These are phyloP conservation scores for Bemisia tabaci DNA, from an alignment of 1,140 invertebrate species.

Conservation along the genomic window DNA sequence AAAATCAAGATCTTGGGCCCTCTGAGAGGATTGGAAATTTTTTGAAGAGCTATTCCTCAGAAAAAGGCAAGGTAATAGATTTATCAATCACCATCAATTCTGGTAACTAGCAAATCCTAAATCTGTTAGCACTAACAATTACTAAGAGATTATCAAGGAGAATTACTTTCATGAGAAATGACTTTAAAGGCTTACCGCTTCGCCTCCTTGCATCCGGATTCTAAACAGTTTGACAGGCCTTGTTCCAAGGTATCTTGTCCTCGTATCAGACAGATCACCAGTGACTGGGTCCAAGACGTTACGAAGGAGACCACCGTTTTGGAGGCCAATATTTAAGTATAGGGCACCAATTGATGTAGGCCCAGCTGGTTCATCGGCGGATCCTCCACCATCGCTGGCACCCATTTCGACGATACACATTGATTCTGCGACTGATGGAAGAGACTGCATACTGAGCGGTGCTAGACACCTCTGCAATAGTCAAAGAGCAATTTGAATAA, in stretches of 20 bases:
- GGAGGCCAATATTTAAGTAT: conserved; percentile 94
- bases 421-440: conserved; percentile 93
- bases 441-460: conserved; percentile 86
- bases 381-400: conserved; percentile 44
- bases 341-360: conserved; percentile 50
- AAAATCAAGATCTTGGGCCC: no score
- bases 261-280: conserved; percentile 91
- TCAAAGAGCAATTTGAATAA: no score
- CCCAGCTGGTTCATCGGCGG: conserved; percentile 35
- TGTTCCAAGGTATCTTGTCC: conserved; percentile 90
- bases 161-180: no score
- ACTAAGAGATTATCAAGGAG: no score
- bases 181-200: conserved; percentile 52
- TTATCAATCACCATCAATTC: no score
- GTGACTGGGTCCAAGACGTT: conserved; percentile 94
- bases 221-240: conserved; percentile 92
- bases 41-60: no score
- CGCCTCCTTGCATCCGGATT: conserved; percentile 86
- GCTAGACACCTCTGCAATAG: conserved; percentile 63
- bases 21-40: no score
- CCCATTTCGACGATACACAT: conserved; percentile 92
- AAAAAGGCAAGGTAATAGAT: no score
- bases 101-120: no score
- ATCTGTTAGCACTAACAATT: no score
- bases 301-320: conserved; percentile 91